Percentiles rank a stretch among this genome's conserved stretches.
These are phyloP conservation scores for Squalus acanthias DNA, from an alignment of 2,797 vertebrate species.

Conservation along the genomic window DNA sequence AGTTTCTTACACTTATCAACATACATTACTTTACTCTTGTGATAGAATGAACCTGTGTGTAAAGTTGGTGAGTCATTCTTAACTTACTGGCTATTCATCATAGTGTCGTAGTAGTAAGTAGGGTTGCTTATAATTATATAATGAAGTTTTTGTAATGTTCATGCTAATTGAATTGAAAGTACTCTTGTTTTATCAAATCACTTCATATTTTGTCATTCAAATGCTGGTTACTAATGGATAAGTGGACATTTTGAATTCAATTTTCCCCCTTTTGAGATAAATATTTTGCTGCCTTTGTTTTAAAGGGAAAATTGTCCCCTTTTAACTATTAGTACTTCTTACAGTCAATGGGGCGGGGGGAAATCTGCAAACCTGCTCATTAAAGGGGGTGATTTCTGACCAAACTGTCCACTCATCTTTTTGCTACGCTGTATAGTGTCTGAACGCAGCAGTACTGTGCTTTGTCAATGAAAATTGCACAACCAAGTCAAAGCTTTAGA, in stretches of 20 bases:
- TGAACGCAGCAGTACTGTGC: slow-evolving; percentile 27
- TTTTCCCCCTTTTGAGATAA: not conserved
- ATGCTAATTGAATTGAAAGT: slow-evolving; percentile 10
- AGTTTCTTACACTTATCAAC: not conserved
- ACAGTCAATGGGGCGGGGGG: not conserved
- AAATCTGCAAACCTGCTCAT: not conserved
- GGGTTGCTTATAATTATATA: slow-evolving; percentile 5
- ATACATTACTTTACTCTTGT: not conserved
- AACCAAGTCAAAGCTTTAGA: slow-evolving; percentile 12
- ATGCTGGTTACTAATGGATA: slow-evolving; percentile 3
- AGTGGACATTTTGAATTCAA: slow-evolving; percentile 17
- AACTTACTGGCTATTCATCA: not conserved
- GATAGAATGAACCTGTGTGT: not conserved
- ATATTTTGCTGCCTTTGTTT: not conserved
- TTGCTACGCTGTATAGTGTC: not conserved
- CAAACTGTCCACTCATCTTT: slow-evolving; percentile 14
- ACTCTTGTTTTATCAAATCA: slow-evolving; percentile 1
- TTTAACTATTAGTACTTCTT: not conserved
- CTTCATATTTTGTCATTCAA: slow-evolving; percentile 9
- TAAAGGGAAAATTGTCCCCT: not conserved
- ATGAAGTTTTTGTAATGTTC: slow-evolving; percentile 15
- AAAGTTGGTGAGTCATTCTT: slow-evolving; percentile 12
- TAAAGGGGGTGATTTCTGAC: not conserved
- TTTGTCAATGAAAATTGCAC: not conserved
- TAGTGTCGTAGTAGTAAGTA: not conserved